Conservation (phyloP, 2,113 vertebrate genomes). For the Anas platyrhynchos region DNA sequence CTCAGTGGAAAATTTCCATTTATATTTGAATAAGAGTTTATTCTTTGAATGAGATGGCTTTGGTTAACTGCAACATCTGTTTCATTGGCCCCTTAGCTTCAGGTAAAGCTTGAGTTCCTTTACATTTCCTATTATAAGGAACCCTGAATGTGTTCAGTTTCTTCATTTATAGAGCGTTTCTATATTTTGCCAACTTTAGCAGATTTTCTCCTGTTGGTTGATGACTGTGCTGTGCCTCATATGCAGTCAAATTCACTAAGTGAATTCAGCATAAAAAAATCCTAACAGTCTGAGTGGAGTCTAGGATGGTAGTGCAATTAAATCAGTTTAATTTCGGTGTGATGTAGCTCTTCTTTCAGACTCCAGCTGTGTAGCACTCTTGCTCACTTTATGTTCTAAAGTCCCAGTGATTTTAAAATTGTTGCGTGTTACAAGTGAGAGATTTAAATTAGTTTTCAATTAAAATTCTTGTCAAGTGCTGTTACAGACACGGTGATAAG, state of each 20-base stretch:
- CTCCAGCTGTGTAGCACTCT: background rate
- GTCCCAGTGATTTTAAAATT: background rate
- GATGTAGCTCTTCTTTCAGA: background rate
- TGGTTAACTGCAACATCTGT: background rate
- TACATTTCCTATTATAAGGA: background rate
- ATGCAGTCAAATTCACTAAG: background rate
- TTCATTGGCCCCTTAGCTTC: background rate
- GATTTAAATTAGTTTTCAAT: background rate
- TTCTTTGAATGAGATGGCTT: background rate
- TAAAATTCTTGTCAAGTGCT: background rate
- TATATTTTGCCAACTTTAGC: background rate
- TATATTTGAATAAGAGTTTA: background rate
- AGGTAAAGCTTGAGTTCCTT: background rate
- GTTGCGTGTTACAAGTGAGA: background rate
- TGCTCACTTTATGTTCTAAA: constrained; percentile 1
- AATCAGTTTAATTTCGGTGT: background rate
- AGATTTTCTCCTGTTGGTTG: background rate
- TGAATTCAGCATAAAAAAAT: background rate
- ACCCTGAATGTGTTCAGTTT: background rate
- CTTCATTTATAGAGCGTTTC: background rate
- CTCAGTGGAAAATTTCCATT: background rate
- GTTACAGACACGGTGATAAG: background rate
- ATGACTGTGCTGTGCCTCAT: background rate
- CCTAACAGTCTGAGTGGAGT: background rate
- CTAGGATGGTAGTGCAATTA: background rate